These are phyloP conservation scores for Caenorhabditis remanei DNA, from an alignment of 1,140 invertebrate genomes.

Conservation along the genomic window DNA sequence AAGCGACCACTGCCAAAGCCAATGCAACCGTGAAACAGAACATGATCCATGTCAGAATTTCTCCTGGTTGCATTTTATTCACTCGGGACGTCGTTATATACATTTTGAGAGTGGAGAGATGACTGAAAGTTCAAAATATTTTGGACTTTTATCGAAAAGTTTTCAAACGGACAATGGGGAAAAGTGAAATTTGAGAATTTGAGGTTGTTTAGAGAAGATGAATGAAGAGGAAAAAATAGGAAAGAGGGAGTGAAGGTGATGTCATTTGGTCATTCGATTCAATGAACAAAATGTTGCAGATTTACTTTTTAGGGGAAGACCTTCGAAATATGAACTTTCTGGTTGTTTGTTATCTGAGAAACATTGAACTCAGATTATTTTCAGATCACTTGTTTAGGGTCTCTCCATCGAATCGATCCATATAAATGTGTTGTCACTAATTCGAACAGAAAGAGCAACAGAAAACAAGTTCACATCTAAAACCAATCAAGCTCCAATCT, in stretches of 20 bases:
- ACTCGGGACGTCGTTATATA: slow-evolving; percentile 50
- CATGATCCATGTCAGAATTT: slow-evolving; percentile 44
- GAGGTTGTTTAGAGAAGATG: slow-evolving; percentile 10
- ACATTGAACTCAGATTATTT: too few species aligned
- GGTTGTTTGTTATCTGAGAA: too few species aligned
- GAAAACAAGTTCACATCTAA: too few species aligned
- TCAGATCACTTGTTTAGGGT: too few species aligned
- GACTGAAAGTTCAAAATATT: background rate
- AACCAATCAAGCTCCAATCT: too few species aligned
- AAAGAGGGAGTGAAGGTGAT: background rate
- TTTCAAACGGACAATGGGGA: background rate
- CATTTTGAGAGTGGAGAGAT: background rate
- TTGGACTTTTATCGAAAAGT: background rate
- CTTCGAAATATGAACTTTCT: too few species aligned
- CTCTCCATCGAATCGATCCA: too few species aligned
- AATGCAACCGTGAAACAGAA: slow-evolving; percentile 41
- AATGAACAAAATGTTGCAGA: background rate
- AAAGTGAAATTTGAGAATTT: slow-evolving; percentile 41
- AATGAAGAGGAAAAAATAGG: slow-evolving; percentile 11
- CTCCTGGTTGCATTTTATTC: slow-evolving; percentile 31
- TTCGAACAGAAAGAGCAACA: too few species aligned
- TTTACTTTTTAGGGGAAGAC: background rate
- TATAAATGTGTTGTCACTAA: too few species aligned
- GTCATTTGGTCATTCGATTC: slow-evolving; percentile 16
- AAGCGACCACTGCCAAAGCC: slow-evolving; percentile 23